Conservation (phyloP, 2,113 vertebrate species). For the Muntiacus reevesi region DNA sequence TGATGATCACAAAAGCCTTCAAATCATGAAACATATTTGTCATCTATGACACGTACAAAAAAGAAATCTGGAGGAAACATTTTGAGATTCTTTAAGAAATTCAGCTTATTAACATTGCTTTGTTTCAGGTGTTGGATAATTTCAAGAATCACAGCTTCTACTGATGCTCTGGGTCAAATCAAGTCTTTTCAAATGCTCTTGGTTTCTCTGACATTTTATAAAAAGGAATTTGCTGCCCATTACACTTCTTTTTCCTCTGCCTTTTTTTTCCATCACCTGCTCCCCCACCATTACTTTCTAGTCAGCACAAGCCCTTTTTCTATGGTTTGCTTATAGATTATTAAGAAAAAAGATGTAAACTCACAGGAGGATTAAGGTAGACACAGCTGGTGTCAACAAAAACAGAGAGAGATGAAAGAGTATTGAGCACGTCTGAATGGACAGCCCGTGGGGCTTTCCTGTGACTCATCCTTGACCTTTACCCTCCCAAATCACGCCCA, state of each 20-base stretch:
- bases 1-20: constrained; percentile 7
- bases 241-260: background rate
- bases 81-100: constrained; percentile 14
- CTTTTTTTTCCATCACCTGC: background rate
- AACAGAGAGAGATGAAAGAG: constrained; percentile 53
- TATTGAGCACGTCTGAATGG: background rate
- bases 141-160: background rate
- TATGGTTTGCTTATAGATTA: constrained; percentile 67
- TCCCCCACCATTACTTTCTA: background rate
- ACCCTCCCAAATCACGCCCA: constrained; percentile 67
- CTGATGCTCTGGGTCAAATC: background rate
- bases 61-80: background rate
- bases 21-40: background rate
- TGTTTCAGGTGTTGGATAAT: background rate
- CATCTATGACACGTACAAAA: background rate
- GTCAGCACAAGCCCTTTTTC: constrained; percentile 42
- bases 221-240: background rate
- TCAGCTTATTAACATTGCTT: background rate
- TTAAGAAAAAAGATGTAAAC: constrained; percentile 69
- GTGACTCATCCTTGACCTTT: constrained; percentile 74
- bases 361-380: constrained; percentile 67
- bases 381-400: constrained; percentile 75
- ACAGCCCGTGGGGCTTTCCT: constrained; percentile 48
- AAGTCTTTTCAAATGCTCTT: background rate
- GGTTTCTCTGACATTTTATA: background rate